Conservation (phyloP, 2,888 invertebrate species). For the Acleris cristana region DNA sequence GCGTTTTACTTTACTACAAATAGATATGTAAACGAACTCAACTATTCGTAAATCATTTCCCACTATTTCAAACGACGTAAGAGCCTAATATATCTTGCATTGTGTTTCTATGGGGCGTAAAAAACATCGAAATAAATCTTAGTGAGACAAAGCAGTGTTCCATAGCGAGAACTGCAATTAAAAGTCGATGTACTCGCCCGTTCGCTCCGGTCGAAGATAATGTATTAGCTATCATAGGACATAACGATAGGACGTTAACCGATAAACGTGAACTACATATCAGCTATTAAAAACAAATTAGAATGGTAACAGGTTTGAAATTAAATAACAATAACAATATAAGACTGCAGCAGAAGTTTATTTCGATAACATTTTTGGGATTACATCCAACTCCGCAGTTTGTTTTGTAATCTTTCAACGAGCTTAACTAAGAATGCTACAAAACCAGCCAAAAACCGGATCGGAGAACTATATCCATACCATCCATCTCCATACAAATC, state of each 20-base stretch:
- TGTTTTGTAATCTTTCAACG: neutral
- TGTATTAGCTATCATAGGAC: slow-evolving; percentile 26
- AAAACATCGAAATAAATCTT: slow-evolving; percentile 32
- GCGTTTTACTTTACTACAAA: neutral
- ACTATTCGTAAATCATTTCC: slow-evolving; percentile 18
- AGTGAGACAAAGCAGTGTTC: slow-evolving; percentile 15
- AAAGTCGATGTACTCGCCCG: slow-evolving; percentile 19
- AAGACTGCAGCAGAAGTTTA: neutral
- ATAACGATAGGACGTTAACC: slow-evolving; percentile 13
- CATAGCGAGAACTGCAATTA: slow-evolving; percentile 12
- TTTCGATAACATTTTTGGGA: neutral
- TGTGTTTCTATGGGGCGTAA: slow-evolving; percentile 18
- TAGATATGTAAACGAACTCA: slow-evolving; percentile 1
- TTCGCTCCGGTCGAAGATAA: slow-evolving; percentile 14
- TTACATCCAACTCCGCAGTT: neutral
- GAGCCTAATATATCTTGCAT: slow-evolving; percentile 21
- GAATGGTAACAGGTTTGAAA: slow-evolving; percentile 7
- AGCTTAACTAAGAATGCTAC: slow-evolving; percentile 9
- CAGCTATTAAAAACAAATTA: slow-evolving; percentile 14
- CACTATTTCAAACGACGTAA: slow-evolving; percentile 13
- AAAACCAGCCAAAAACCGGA: slow-evolving; percentile 5
- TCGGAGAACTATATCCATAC: slow-evolving; percentile 26
- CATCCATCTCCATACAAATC: slow-evolving; percentile 56
- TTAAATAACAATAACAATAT: neutral
- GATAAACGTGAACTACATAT: slow-evolving; percentile 10